Conservation (phyloP, 2,888 invertebrate genomes). For the Morpho achilles region DNA sequence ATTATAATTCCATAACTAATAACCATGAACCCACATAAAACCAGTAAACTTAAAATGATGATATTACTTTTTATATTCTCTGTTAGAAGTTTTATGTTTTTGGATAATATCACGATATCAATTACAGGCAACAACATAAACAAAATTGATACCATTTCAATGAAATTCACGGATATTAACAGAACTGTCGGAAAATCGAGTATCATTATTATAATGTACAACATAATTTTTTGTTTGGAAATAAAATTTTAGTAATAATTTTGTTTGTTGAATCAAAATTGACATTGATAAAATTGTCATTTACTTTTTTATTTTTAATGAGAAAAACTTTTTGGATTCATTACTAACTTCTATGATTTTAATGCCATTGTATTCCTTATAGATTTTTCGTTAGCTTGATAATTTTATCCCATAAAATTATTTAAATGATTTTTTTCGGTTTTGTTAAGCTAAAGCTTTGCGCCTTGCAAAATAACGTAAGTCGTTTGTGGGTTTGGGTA, state of each 20-base stretch:
- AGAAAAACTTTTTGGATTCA: background rate
- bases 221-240: background rate
- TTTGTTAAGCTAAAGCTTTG: too few species aligned
- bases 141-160: slow-evolving; percentile 51
- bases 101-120: slow-evolving; percentile 43
- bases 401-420: too few species aligned
- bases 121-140: slow-evolving; percentile 43
- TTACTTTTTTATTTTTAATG: background rate
- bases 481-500: too few species aligned
- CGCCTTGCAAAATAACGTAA: too few species aligned
- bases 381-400: too few species aligned
- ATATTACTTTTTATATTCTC: slow-evolving; percentile 24
- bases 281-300: background rate
- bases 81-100: slow-evolving; percentile 33
- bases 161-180: slow-evolving; percentile 31
- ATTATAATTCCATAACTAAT: slow-evolving; percentile 42
- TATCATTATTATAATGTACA: slow-evolving; percentile 12
- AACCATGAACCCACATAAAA: slow-evolving; percentile 21
- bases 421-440: too few species aligned
- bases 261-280: background rate
- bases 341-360: too few species aligned
- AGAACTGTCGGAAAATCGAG: slow-evolving; percentile 19
- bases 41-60: slow-evolving; percentile 8
- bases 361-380: too few species aligned
- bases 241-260: too few species aligned